Percentiles rank a stretch among this genome's conserved stretches.
These are phyloP conservation scores for Zaprionus gabonicus DNA, from an alignment of 1,140 invertebrate genomes.

Conservation along the genomic window DNA sequence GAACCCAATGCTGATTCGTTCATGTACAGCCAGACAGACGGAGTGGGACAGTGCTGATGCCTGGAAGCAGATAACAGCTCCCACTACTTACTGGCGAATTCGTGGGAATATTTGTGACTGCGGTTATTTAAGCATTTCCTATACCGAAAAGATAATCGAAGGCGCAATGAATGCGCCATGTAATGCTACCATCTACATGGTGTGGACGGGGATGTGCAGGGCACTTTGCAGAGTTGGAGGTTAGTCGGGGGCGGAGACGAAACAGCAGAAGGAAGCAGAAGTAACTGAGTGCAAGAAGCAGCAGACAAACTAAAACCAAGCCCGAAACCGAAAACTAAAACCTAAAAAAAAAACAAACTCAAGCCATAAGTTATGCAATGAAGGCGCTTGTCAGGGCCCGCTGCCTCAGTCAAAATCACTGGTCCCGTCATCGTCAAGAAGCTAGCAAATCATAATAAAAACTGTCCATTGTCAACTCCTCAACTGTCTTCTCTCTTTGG, in stretches of 20 bases:
- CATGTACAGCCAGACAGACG: slow-evolving; percentile 47
- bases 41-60: slow-evolving; percentile 49
- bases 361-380: slow-evolving; percentile 52
- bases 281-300: slow-evolving; percentile 29
- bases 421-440: slow-evolving; percentile 45
- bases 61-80: slow-evolving; percentile 49
- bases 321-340: slow-evolving; percentile 7
- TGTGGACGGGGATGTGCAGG: slow-evolving; percentile 43
- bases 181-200: slow-evolving; percentile 61
- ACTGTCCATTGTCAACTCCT: slow-evolving; percentile 78
- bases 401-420: slow-evolving; percentile 32
- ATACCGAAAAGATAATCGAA: slow-evolving; percentile 68
- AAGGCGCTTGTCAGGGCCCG: slow-evolving; percentile 45
- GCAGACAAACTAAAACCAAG: slow-evolving; percentile 13
- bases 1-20: slow-evolving; percentile 72
- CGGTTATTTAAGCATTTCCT: slow-evolving; percentile 78
- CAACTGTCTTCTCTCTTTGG: slow-evolving; percentile 56
- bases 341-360: slow-evolving; percentile 13
- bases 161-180: slow-evolving; percentile 66
- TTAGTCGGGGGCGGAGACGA: slow-evolving; percentile 12
- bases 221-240: slow-evolving; percentile 27
- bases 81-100: slow-evolving; percentile 50
- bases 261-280: slow-evolving; percentile 39
- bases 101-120: slow-evolving; percentile 74
- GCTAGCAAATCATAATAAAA: slow-evolving; percentile 77